Conservation (phyloP, 2,888 invertebrate species). For the Ormyrus labotus region DNA sequence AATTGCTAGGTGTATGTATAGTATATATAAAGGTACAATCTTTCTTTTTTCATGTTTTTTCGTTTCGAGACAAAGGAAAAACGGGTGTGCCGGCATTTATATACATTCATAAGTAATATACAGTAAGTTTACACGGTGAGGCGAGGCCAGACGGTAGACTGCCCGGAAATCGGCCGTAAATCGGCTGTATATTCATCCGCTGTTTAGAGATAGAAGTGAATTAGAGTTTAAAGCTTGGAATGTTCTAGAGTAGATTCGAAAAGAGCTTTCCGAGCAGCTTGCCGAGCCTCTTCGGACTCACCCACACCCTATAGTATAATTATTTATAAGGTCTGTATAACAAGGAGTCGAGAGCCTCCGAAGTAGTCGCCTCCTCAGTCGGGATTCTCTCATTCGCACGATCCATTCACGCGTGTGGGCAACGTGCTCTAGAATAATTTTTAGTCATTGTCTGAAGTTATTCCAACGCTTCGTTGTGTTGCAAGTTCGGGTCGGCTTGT, state of each 20-base stretch:
- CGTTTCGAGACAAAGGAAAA: conserved; percentile 45
- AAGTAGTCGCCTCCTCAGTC: conserved; percentile 39
- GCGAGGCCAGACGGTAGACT: conserved; percentile 60
- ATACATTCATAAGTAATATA: conserved; percentile 69
- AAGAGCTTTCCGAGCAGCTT: conserved; percentile 55
- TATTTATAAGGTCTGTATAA: conserved; percentile 29
- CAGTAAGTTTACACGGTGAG: conserved; percentile 69
- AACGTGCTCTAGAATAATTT: not conserved
- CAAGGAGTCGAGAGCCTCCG: conserved; percentile 30
- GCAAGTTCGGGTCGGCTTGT: conserved; percentile 30
- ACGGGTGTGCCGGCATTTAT: conserved; percentile 54
- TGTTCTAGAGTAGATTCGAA: conserved; percentile 3
- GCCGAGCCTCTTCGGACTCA: conserved; percentile 62
- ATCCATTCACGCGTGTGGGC: not conserved
- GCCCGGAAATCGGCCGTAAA: conserved; percentile 55
- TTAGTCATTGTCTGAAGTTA: conserved; percentile 33
- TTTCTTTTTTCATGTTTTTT: conserved; percentile 57
- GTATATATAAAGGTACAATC: conserved; percentile 69
- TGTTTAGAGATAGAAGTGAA: conserved; percentile 28
- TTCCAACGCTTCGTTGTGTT: conserved; percentile 50
- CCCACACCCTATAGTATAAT: conserved; percentile 43
- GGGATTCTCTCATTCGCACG: conserved; percentile 9
- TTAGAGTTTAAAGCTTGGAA: conserved; percentile 8
- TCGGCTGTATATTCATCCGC: not conserved
- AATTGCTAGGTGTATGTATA: conserved; percentile 55